Conservation (phyloP, 2,113 vertebrate genomes). For the Hylia prasina region DNA sequence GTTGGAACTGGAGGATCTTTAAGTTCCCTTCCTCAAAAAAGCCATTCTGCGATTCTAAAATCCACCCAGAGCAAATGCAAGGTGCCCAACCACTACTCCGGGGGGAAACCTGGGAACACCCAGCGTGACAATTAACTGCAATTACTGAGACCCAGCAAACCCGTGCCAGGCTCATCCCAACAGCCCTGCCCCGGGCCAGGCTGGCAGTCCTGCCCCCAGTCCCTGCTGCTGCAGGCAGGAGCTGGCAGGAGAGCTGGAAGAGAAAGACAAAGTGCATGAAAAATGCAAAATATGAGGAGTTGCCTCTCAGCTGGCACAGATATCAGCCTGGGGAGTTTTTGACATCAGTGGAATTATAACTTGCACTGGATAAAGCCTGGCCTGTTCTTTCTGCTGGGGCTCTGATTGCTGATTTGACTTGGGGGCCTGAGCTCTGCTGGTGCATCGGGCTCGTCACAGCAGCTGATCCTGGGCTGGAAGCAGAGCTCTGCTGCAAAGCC, state of each 20-base stretch:
- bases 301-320: neutral
- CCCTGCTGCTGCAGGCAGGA: neutral
- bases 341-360: neutral
- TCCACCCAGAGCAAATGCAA: neutral
- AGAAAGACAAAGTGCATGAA: neutral
- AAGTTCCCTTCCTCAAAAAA: neutral
- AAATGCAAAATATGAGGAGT: neutral
- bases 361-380: neutral
- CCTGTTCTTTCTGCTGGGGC: neutral
- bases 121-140: neutral
- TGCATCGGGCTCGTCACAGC: neutral
- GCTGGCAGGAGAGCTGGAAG: neutral
- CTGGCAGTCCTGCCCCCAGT: neutral
- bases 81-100: neutral
- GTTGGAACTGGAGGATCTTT: neutral
- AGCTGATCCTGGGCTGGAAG: neutral
- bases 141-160: neutral
- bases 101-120: neutral
- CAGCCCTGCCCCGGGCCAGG: neutral
- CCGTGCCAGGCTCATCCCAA: fast-evolving
- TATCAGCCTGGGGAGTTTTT: neutral
- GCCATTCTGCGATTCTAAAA: neutral
- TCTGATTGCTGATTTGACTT: neutral
- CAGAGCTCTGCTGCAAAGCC: neutral
- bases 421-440: neutral